These are phyloP conservation scores for Sturnus vulgaris DNA, from an alignment of 2,113 vertebrate genomes.

Conservation along the genomic window DNA sequence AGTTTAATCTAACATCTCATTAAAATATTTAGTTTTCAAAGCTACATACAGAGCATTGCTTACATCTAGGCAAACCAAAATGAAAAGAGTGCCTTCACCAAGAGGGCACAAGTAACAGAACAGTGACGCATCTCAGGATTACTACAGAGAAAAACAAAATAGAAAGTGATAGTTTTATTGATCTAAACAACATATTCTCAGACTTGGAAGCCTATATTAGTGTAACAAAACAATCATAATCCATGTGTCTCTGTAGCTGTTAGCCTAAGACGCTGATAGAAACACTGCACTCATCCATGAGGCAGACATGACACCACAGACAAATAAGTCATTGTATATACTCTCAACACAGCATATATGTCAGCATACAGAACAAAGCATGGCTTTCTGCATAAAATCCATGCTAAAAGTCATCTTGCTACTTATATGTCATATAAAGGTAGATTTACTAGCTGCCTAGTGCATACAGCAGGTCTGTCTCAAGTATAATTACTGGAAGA, in stretches of 20 bases:
- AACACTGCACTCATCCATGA: not conserved
- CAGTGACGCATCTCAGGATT: not conserved
- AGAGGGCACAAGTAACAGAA: not conserved
- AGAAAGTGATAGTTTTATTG: not conserved
- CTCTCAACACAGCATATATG: not conserved
- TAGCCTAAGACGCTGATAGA: not conserved
- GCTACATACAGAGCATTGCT: not conserved
- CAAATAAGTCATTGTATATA: constrained; percentile 29
- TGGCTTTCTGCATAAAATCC: constrained; percentile 7
- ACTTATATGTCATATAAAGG: not conserved
- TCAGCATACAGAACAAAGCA: constrained; percentile 36
- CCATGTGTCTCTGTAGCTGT: not conserved
- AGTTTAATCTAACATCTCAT: not conserved
- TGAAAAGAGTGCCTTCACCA: not conserved
- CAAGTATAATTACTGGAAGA: not conserved
- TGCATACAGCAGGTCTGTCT: not conserved
- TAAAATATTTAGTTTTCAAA: not conserved
- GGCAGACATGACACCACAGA: not conserved
- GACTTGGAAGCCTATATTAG: not conserved
- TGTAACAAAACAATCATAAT: not conserved
- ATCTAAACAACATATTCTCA: not conserved
- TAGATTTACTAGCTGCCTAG: not conserved
- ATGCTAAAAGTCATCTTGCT: not conserved
- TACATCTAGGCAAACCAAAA: not conserved
- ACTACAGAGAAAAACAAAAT: not conserved